Percentiles rank a stretch among this genome's conserved stretches.
Evolutionary conservation across 2,888 invertebrate genomes (phyloP).

Genomic region (Aspidiotus rigidus): DNA sequence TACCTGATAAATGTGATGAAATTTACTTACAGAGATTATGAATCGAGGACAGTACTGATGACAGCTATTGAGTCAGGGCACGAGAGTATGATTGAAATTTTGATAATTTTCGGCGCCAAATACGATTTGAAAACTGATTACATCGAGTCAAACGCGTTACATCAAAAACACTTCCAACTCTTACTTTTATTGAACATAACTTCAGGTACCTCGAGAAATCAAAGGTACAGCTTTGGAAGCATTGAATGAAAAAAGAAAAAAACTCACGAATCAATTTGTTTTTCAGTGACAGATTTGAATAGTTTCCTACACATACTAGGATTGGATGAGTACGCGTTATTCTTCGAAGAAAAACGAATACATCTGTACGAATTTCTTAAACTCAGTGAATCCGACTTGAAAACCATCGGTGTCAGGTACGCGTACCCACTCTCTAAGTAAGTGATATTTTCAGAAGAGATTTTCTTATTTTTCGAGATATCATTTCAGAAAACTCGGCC

Average conservation of each 20-base stretch:
- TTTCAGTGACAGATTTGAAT: slow-evolving; percentile 34
- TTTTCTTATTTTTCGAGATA: not conserved
- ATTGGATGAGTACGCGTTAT: slow-evolving; percentile 39
- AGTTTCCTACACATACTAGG: slow-evolving; percentile 34
- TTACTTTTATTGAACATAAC: slow-evolving; percentile 17
- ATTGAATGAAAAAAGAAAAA: not conserved
- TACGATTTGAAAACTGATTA: slow-evolving; percentile 14
- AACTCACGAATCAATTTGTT: slow-evolving; percentile 4
- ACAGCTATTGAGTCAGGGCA: slow-evolving; percentile 19
- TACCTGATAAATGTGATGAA: not conserved
- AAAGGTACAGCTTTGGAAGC: not conserved
- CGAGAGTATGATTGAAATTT: slow-evolving; percentile 19
- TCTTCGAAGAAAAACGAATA: slow-evolving; percentile 48
- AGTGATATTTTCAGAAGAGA: not conserved
- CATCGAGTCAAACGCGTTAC: not conserved
- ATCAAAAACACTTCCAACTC: slow-evolving; percentile 16
- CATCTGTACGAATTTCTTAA: slow-evolving; percentile 51
- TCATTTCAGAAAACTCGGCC: slow-evolving; percentile 38
- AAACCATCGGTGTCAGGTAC: slow-evolving; percentile 47
- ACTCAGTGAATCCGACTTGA: slow-evolving; percentile 51
- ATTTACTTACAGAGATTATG: slow-evolving; percentile 17
- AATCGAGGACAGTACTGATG: slow-evolving; percentile 20
- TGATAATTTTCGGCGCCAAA: slow-evolving; percentile 19
- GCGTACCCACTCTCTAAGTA: no score
- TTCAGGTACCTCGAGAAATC: slow-evolving; percentile 6